Evolutionary conservation across 2,113 vertebrate genomes (phyloP).

Genomic region (Syngnathus floridae): DNA sequence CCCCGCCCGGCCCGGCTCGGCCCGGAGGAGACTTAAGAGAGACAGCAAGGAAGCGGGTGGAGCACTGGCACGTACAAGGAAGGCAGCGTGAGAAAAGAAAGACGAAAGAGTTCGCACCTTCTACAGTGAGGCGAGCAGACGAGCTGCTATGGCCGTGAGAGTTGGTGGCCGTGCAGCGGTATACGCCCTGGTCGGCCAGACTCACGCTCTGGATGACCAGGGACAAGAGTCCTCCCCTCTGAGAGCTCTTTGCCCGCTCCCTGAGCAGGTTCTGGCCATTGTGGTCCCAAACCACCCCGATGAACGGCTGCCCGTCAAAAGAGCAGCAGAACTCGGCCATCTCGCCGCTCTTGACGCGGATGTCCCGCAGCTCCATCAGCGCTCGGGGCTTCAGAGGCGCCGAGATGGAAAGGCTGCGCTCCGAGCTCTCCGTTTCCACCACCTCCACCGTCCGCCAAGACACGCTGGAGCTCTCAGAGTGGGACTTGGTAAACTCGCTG

Average conservation of each 20-base stretch:
- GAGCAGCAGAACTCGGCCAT: conserved; percentile 77
- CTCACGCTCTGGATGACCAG: conserved; percentile 72
- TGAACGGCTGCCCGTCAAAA: conserved; percentile 73
- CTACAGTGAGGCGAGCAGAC: conserved; percentile 78
- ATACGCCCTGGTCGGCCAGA: conserved; percentile 74
- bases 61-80: conserved; percentile 54
- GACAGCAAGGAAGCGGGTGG: conserved; percentile 54
- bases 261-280: conserved; percentile 68
- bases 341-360: conserved; percentile 70
- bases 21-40: conserved; percentile 6
- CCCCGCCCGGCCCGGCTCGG: not conserved
- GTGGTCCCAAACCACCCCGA: conserved; percentile 71
- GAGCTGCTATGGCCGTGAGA: conserved; percentile 71
- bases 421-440: conserved; percentile 37
- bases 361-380: conserved; percentile 73
- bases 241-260: conserved; percentile 71
- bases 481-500: conserved; percentile 66
- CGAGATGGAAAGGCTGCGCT: conserved; percentile 15
- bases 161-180: conserved; percentile 76
- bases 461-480: conserved; percentile 67
- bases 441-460: conserved; percentile 46
- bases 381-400: conserved; percentile 58
- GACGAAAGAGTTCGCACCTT: conserved; percentile 79
- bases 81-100: conserved; percentile 67
- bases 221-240: conserved; percentile 68